These are phyloP conservation scores for Acleris holmiana DNA, from an alignment of 2,888 invertebrate genomes.

Conservation along the genomic window DNA sequence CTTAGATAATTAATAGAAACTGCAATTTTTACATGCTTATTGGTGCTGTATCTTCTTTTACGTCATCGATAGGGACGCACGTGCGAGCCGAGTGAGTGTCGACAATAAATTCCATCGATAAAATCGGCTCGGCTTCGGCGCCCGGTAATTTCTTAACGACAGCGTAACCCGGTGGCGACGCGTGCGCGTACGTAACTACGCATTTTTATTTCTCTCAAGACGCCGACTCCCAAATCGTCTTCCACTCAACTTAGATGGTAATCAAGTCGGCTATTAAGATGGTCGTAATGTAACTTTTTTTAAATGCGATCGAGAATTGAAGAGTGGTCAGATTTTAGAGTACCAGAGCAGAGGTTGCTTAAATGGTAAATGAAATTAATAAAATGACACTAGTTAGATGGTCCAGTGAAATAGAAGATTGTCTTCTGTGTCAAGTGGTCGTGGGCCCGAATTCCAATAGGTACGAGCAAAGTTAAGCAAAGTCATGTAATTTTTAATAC, in stretches of 20 bases:
- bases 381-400: no score
- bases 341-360: constrained; percentile 42
- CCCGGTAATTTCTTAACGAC: constrained; percentile 82
- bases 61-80: constrained; percentile 55
- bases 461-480: no score
- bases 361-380: constrained; percentile 10
- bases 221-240: constrained; percentile 79
- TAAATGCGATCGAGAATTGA: constrained; percentile 61
- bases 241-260: constrained; percentile 82
- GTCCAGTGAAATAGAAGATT: no score
- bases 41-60: constrained; percentile 47
- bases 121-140: constrained; percentile 78
- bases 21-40: constrained; percentile 29
- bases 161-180: constrained; percentile 83
- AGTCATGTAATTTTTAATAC: no score
- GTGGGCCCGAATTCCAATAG: no score
- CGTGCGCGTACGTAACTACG: constrained; percentile 73
- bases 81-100: constrained; percentile 70
- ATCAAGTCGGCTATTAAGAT: constrained; percentile 80
- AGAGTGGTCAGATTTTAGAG: constrained; percentile 54
- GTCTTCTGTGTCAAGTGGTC: no score
- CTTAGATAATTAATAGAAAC: constrained; percentile 5
- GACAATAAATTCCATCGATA: constrained; percentile 84
- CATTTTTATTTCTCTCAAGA: constrained; percentile 75
- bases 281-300: constrained; percentile 78